A percentile compares a stretch with the other conserved stretches of the same genome.
Evolutionary conservation across 2,113 vertebrate species (phyloP).

Genomic region (Gymnorhina tibicen): DNA sequence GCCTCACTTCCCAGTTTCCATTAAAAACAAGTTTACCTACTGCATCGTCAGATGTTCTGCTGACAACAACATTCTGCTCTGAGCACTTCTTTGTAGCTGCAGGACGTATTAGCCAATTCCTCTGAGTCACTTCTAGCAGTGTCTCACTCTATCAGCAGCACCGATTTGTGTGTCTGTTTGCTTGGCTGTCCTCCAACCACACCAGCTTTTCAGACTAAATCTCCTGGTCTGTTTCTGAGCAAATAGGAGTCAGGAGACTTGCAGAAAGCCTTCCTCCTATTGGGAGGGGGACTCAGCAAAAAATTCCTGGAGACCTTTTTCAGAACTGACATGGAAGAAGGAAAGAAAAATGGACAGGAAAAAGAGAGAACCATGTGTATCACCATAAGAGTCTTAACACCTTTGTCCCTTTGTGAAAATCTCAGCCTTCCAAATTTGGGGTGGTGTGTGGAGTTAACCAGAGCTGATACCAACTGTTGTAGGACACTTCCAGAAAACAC

Average conservation of each 20-base stretch:
- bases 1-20: background rate
- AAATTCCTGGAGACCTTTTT: background rate
- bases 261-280: background rate
- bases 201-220: background rate
- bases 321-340: background rate
- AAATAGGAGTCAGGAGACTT: background rate
- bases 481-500: background rate
- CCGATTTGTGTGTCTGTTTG: background rate
- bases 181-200: slow-evolving; percentile 18
- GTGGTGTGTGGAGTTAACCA: background rate
- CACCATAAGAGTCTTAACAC: background rate
- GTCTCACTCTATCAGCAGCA: slow-evolving; percentile 10
- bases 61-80: slow-evolving; percentile 20
- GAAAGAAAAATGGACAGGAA: background rate
- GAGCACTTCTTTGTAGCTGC: background rate
- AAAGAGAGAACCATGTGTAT: background rate
- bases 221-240: background rate
- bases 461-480: background rate
- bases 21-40: slow-evolving; percentile 33
- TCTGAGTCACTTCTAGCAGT: slow-evolving; percentile 22
- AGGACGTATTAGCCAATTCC: background rate
- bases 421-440: background rate
- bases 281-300: background rate
- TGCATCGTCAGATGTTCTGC: slow-evolving; percentile 12
- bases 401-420: background rate